phyloP scores from a whole-genome alignment of 2,113 vertebrate genomes.

The Progne subis region DNA sequence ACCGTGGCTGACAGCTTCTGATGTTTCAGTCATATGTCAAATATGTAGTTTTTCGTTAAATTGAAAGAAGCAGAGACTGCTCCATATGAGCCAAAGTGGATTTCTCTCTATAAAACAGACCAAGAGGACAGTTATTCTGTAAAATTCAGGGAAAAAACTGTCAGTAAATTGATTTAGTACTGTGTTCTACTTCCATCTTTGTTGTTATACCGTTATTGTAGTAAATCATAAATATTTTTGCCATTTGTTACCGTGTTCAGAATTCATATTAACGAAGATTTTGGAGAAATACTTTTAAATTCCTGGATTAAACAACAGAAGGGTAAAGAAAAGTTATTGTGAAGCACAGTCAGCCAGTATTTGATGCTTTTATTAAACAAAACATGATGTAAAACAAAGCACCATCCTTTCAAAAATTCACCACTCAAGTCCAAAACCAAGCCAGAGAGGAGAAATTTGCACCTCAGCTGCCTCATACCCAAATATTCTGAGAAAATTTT shows the following conservation, averaged over 20 bases:
- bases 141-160: background rate
- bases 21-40: slow-evolving; percentile 7
- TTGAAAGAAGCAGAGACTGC: background rate
- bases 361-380: background rate
- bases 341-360: background rate
- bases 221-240: background rate
- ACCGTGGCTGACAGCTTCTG: slow-evolving; percentile 21
- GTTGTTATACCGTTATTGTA: fast-evolving
- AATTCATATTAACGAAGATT: background rate
- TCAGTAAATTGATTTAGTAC: background rate
- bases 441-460: background rate
- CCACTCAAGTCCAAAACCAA: background rate
- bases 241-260: background rate
- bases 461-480: background rate
- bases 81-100: background rate
- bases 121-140: background rate
- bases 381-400: background rate
- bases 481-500: background rate
- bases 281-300: background rate
- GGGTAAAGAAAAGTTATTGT: background rate
- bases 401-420: background rate
- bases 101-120: background rate
- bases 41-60: background rate
- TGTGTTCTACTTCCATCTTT: background rate
- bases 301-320: background rate